Conservation (phyloP, 2,888 invertebrate genomes). For the Drosophila mercatorum region DNA sequence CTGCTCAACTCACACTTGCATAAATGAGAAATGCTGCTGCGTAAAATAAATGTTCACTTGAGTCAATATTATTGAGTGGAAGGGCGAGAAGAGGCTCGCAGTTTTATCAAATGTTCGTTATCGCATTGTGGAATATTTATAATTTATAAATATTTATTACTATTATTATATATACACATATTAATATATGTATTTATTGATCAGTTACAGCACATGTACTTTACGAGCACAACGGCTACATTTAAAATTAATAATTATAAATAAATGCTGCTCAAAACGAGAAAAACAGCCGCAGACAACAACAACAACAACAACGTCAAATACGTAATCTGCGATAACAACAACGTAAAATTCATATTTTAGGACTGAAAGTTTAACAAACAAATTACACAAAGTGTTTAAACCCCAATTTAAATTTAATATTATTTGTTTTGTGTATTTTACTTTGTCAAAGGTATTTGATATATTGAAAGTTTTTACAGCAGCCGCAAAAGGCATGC, state of each 20-base stretch:
- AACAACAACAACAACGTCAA: conserved; percentile 47
- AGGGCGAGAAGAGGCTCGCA: neutral
- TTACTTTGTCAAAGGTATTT: neutral
- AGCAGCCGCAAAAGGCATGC: neutral
- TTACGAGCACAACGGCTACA: conserved; percentile 37
- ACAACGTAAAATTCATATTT: conserved; percentile 26
- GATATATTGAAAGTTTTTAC: neutral
- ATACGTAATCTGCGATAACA: conserved; percentile 31
- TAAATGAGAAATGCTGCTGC: conserved; percentile 30
- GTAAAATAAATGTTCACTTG: conserved; percentile 45
- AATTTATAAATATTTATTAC: conserved; percentile 26
- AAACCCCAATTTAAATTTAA: neutral
- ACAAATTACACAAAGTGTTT: neutral
- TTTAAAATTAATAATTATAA: conserved; percentile 22
- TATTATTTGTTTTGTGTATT: conserved; percentile 2
- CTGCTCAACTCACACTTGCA: neutral
- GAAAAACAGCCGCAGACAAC: conserved; percentile 36
- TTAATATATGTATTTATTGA: conserved; percentile 3
- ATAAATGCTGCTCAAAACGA: conserved; percentile 20
- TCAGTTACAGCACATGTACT: conserved; percentile 23
- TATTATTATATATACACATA: conserved; percentile 14
- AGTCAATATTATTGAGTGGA: neutral
- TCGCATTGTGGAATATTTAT: conserved; percentile 35
- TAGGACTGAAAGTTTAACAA: conserved; percentile 7
- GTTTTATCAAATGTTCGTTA: conserved; percentile 31